These are phyloP conservation scores for Oryzias melastigma DNA, from an alignment of 2,113 vertebrate species.

Conservation along the genomic window DNA sequence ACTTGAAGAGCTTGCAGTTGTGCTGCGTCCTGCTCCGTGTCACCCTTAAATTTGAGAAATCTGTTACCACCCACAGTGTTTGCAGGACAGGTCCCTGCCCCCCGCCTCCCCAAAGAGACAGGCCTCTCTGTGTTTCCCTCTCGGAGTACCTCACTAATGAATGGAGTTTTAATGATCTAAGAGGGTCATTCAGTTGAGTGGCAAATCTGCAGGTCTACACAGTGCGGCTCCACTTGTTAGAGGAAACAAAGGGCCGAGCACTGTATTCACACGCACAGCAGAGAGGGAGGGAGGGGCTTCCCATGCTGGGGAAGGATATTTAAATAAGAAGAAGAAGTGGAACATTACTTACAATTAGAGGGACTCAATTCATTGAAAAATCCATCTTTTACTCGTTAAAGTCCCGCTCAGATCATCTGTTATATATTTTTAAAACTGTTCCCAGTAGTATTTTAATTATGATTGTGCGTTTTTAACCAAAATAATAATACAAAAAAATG, in stretches of 20 bases:
- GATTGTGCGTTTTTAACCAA: too few relatives aligned
- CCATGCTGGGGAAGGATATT: constrained; percentile 6
- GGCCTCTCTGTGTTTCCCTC: constrained; percentile 54
- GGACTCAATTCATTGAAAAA: too few relatives aligned
- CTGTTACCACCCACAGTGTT: constrained; percentile 43
- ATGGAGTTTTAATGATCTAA: constrained; percentile 75
- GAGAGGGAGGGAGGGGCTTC: constrained; percentile 29
- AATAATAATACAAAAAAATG: too few relatives aligned
- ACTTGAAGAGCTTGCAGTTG: too few relatives aligned
- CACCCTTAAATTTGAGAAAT: neutral
- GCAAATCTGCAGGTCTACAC: constrained; percentile 63
- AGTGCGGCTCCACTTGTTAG: constrained; percentile 45
- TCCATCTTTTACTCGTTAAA: too few relatives aligned
- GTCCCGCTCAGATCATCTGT: too few relatives aligned
- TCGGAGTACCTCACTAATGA: constrained; percentile 65
- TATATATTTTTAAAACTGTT: too few relatives aligned
- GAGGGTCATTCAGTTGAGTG: constrained; percentile 69
- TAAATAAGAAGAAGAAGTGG: neutral
- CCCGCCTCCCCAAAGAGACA: constrained; percentile 10
- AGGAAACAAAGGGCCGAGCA: constrained; percentile 49
- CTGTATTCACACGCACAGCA: constrained; percentile 36
- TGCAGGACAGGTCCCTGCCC: constrained; percentile 17
- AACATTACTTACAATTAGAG: neutral
- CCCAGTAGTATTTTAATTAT: too few relatives aligned
- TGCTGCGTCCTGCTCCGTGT: too few relatives aligned